phyloP scores from a whole-genome alignment of 2,113 vertebrate genomes.

The Syngnathus floridae region DNA sequence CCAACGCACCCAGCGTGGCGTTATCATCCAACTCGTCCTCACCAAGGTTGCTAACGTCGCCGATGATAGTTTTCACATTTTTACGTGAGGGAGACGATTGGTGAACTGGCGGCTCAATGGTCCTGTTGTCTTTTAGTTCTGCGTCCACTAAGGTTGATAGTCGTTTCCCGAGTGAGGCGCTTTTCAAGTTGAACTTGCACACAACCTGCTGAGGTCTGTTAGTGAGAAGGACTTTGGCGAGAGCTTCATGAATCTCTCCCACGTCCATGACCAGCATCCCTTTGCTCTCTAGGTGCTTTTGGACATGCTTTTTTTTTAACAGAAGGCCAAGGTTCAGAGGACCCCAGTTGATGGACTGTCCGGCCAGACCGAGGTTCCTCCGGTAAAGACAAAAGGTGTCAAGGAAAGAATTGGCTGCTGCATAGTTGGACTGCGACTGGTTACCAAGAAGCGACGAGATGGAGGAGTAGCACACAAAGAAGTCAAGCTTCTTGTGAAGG shows the following conservation, averaged over 20 bases:
- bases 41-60: constrained; percentile 54
- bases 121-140: constrained; percentile 41
- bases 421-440: constrained; percentile 77
- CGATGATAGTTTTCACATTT: constrained; percentile 63
- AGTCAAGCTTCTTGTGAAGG: constrained; percentile 71
- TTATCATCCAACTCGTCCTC: constrained; percentile 64
- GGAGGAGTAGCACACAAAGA: constrained; percentile 85
- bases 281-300: constrained; percentile 70
- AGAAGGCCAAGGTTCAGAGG: constrained; percentile 77
- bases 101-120: constrained; percentile 10
- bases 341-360: constrained; percentile 83
- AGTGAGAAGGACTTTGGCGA: constrained; percentile 66
- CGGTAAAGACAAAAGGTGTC: constrained; percentile 79
- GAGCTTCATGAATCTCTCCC: constrained; percentile 70
- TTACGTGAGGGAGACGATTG: constrained; percentile 50
- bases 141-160: constrained; percentile 59
- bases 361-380: constrained; percentile 75
- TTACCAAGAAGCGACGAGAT: constrained; percentile 81
- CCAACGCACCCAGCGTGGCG: constrained; percentile 64
- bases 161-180: constrained; percentile 60
- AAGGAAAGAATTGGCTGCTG: constrained; percentile 84
- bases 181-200: constrained; percentile 72
- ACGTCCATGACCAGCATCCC: constrained; percentile 74
- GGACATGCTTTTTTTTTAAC: constrained; percentile 70
- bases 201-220: constrained; percentile 76